These are phyloP conservation scores for Drosophila jambulina DNA, from an alignment of 1,140 invertebrate genomes.

Conservation along the genomic window DNA sequence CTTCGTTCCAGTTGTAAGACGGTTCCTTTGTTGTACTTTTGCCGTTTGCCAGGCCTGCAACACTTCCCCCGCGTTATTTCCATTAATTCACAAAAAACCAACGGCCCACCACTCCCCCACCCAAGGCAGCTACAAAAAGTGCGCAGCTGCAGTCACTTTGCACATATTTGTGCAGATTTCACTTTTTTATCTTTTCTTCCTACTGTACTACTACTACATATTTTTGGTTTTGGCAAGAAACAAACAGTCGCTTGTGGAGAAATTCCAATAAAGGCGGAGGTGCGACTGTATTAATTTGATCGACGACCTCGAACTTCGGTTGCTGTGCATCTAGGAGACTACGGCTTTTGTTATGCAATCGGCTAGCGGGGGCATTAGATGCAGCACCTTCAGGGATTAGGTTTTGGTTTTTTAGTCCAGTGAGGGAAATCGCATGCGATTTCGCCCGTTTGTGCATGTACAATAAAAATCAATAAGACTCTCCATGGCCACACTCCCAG, in stretches of 20 bases:
- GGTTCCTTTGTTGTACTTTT: neutral
- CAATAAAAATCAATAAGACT: constrained; percentile 67
- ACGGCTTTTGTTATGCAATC: neutral
- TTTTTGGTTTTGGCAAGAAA: neutral
- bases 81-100: constrained; percentile 14
- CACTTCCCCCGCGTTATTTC: neutral
- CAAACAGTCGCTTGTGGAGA: too few species aligned
- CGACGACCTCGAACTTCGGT: constrained; percentile 75
- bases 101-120: neutral
- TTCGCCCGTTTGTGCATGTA: constrained; percentile 14
- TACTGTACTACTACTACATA: neutral
- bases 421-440: constrained; percentile 45
- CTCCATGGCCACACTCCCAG: constrained; percentile 23
- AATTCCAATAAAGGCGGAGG: constrained; percentile 25
- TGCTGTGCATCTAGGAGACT: constrained; percentile 49
- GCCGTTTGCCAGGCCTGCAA: neutral
- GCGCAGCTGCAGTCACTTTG: constrained; percentile 9
- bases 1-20: neutral
- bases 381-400: neutral
- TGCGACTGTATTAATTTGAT: constrained; percentile 22
- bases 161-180: constrained; percentile 1
- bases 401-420: neutral
- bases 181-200: constrained; percentile 3
- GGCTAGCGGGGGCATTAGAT: neutral
- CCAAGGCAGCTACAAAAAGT: neutral